phyloP scores from a whole-genome alignment of 1,140 invertebrate genomes.

The Drosophila kikkawai region DNA sequence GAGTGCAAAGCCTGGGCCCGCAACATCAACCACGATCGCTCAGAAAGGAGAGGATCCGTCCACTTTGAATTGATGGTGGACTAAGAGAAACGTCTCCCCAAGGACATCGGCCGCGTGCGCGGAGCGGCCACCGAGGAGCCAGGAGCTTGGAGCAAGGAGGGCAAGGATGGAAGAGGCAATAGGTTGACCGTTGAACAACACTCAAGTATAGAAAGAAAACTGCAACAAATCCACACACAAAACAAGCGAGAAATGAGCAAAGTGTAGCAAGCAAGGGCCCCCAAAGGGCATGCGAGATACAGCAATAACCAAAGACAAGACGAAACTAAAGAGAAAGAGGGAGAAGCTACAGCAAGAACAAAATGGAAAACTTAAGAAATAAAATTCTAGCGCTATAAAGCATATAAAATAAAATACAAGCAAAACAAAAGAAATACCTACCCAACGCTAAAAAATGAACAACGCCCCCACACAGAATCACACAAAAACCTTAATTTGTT shows the following conservation, averaged over 20 bases:
- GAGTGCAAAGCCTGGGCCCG: slow-evolving; percentile 98
- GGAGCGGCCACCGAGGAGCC: slow-evolving; percentile 26
- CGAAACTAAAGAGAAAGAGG: slow-evolving; percentile 37
- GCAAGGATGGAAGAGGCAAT: slow-evolving; percentile 22
- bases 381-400: slow-evolving; percentile 52
- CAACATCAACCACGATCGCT: slow-evolving; percentile 95
- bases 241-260: slow-evolving; percentile 41
- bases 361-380: slow-evolving; percentile 51
- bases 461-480: slow-evolving; percentile 42
- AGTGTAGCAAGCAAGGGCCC: slow-evolving; percentile 61
- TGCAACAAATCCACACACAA: slow-evolving; percentile 45
- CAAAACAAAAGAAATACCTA: slow-evolving; percentile 48
- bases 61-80: slow-evolving; percentile 98
- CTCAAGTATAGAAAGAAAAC: slow-evolving; percentile 24
- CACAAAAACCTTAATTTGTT: slow-evolving; percentile 62
- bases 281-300: slow-evolving; percentile 62
- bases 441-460: slow-evolving; percentile 68
- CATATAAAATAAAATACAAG: slow-evolving; percentile 47
- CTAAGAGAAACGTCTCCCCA: slow-evolving; percentile 86
- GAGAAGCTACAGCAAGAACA: slow-evolving; percentile 56
- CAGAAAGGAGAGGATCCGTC: slow-evolving; percentile 95
- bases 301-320: slow-evolving; percentile 79
- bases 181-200: slow-evolving; percentile 6
- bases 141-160: slow-evolving; percentile 28
- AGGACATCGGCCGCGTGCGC: slow-evolving; percentile 14